Evolutionary conservation across 2,797 vertebrate species (phyloP).

Genomic region (Triplophysa bombifrons): DNA sequence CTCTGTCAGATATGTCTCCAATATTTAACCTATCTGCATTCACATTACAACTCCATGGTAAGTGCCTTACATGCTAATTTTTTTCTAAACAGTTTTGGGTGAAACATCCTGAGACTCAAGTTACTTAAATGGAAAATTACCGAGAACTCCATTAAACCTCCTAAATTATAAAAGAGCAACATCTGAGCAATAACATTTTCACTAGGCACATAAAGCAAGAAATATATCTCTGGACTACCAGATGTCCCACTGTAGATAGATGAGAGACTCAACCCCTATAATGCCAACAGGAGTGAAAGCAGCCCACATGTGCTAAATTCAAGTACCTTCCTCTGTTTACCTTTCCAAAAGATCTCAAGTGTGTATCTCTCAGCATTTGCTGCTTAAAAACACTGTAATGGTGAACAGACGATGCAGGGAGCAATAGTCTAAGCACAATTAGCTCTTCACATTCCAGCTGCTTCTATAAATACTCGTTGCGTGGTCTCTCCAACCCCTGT

Average conservation of each 20-base stretch:
- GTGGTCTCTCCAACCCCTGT: constrained; percentile 88
- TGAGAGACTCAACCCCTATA: not conserved
- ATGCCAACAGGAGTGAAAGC: constrained; percentile 41
- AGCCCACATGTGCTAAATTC: constrained; percentile 21
- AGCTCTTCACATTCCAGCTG: constrained; percentile 83
- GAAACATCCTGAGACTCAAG: too few species aligned
- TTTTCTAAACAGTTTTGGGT: too few species aligned
- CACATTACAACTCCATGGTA: too few species aligned
- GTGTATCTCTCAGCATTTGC: constrained; percentile 33
- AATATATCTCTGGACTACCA: not conserved
- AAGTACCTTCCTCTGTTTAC: constrained; percentile 26
- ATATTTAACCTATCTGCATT: too few species aligned
- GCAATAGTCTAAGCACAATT: constrained; percentile 93
- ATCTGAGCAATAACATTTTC: too few species aligned
- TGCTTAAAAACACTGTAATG: constrained; percentile 70
- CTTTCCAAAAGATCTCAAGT: constrained; percentile 43
- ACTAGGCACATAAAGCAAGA: not conserved
- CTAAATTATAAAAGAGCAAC: too few species aligned
- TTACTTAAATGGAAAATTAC: too few species aligned
- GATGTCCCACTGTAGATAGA: not conserved
- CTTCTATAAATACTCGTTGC: constrained; percentile 90
- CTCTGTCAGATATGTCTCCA: too few species aligned
- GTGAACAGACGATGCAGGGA: constrained; percentile 82
- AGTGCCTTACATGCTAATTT: too few species aligned
- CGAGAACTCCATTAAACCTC: too few species aligned